Evolutionary conservation across 1,140 invertebrate species (phyloP).

Genomic region (Eriocheir sinensis): DNA sequence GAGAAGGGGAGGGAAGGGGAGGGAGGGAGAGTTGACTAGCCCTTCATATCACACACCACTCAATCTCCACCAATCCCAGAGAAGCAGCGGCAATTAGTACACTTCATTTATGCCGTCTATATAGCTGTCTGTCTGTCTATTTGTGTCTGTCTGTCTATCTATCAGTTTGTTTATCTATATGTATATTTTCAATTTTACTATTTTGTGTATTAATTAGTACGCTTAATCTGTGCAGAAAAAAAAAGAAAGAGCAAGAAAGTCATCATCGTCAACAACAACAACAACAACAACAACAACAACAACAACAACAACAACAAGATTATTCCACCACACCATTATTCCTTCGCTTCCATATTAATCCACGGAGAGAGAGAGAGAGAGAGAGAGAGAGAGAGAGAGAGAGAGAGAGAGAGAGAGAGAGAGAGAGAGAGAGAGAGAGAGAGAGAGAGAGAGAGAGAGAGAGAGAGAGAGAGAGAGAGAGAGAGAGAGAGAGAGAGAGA

Average conservation of each 20-base stretch:
- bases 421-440: background rate
- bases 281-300: too few relatives aligned
- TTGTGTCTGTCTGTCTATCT: background rate
- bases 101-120: constrained; percentile 30
- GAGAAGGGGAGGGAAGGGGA: background rate
- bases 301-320: too few relatives aligned
- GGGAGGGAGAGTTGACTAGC: background rate
- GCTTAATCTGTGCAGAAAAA: constrained; percentile 20
- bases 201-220: constrained; percentile 49
- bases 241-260: background rate
- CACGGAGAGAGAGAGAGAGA: background rate
- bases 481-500: background rate
- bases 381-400: background rate
- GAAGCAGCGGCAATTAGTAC: constrained; percentile 13
- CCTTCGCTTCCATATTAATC: background rate
- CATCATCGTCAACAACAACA: too few relatives aligned
- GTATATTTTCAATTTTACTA: constrained; percentile 55
- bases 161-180: constrained; percentile 52
- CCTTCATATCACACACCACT: background rate
- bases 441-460: background rate
- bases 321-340: background rate
- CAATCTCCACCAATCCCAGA: background rate
- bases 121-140: constrained; percentile 53
- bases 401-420: background rate
- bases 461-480: background rate